These are phyloP conservation scores for Phenacoccus solenopsis DNA, from an alignment of 1,140 invertebrate species.

Conservation along the genomic window DNA sequence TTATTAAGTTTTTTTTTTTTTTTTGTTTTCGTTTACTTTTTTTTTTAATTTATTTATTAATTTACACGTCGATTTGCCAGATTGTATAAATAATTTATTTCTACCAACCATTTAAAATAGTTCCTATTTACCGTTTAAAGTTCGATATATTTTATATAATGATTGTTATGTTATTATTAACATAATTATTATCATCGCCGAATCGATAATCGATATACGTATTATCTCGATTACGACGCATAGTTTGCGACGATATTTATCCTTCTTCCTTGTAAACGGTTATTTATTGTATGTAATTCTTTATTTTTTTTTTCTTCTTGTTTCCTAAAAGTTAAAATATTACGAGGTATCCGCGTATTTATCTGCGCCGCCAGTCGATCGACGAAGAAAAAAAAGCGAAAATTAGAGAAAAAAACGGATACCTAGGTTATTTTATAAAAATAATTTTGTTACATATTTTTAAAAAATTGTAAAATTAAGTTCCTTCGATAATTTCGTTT, in stretches of 20 bases:
- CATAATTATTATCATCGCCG: slow-evolving; percentile 3
- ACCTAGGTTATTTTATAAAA: neutral
- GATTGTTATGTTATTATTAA: neutral
- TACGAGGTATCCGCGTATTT: neutral
- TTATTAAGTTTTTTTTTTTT: slow-evolving; percentile 4
- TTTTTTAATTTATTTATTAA: slow-evolving; percentile 4
- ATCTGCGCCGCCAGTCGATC: neutral
- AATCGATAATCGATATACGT: slow-evolving; percentile 6
- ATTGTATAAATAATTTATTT: slow-evolving; percentile 1
- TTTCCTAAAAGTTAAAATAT: neutral
- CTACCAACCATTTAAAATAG: slow-evolving; percentile 18
- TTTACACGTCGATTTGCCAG: neutral
- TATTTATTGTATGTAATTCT: slow-evolving; percentile 13
- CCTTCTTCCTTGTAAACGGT: slow-evolving; percentile 7
- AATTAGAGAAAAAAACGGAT: neutral
- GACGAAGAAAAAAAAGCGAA: too few species aligned
- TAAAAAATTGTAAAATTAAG: slow-evolving; percentile 10
- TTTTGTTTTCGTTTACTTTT: neutral
- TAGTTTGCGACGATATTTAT: neutral
- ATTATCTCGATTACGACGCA: neutral
- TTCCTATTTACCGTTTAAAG: slow-evolving; percentile 9
- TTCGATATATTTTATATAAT: slow-evolving; percentile 4
- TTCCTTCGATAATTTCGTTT: slow-evolving; percentile 12
- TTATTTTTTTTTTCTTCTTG: neutral
- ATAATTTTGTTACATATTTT: slow-evolving; percentile 17